Conservation (phyloP, 2,888 invertebrate genomes). For the Eucera pruinosa region DNA sequence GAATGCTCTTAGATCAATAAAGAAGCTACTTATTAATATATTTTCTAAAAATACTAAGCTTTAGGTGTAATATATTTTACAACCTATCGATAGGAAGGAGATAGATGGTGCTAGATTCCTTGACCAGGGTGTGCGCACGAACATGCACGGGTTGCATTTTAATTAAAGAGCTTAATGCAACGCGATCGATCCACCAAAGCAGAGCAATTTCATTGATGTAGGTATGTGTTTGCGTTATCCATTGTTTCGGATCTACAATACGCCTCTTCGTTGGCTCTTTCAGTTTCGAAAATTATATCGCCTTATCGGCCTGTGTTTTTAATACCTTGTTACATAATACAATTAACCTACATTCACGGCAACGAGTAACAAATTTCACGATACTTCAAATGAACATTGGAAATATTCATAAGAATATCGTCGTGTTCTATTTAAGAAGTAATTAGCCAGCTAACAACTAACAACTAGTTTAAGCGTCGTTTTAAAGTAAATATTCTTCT, state of each 20-base stretch:
- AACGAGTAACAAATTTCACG: not conserved
- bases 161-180: constrained; percentile 41
- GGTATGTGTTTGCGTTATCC: constrained; percentile 8
- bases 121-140: not conserved
- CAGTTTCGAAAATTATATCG: constrained; percentile 8
- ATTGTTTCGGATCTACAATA: constrained; percentile 4
- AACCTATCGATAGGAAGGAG: not conserved
- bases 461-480: not conserved
- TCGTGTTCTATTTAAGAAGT: not conserved
- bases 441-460: constrained; percentile 3
- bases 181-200: constrained; percentile 16
- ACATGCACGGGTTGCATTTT: constrained; percentile 15
- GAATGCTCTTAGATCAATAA: no score
- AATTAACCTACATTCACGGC: constrained; percentile 21
- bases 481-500: not conserved
- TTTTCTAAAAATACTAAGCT: no score
- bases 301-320: constrained; percentile 11
- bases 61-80: not conserved
- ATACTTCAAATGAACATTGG: not conserved
- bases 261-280: not conserved
- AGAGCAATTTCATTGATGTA: constrained; percentile 7
- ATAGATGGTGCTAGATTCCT: not conserved
- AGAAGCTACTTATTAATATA: no score
- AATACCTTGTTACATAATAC: constrained; percentile 2
- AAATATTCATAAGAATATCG: not conserved